phyloP scores from a whole-genome alignment of 2,797 vertebrate species.

The Catharus ustulatus region DNA sequence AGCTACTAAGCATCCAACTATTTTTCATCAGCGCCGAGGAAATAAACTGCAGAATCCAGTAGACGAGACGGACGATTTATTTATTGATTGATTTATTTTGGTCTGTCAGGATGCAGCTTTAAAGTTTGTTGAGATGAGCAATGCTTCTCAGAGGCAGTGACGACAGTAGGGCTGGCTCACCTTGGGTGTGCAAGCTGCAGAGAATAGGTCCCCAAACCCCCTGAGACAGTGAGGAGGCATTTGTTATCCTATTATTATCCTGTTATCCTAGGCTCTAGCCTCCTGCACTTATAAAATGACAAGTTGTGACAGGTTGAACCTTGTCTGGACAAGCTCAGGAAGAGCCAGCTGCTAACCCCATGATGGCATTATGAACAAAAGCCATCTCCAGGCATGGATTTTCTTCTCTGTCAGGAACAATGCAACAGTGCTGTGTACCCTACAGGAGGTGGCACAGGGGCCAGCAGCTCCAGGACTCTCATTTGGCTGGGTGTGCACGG shows the following conservation, averaged over 20 bases:
- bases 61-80: slow-evolving; percentile 60
- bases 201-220: neutral
- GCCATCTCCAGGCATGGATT: neutral
- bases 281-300: neutral
- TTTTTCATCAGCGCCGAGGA: slow-evolving; percentile 62
- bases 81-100: slow-evolving; percentile 74
- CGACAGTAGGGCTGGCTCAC: neutral
- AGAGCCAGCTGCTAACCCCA: neutral
- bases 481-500: neutral
- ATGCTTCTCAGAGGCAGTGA: slow-evolving; percentile 35
- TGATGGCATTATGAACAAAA: neutral
- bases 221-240: neutral
- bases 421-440: neutral
- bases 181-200: slow-evolving; percentile 10
- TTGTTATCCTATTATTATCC: slow-evolving; percentile 35
- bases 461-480: neutral
- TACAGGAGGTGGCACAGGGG: neutral
- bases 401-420: neutral
- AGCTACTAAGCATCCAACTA: slow-evolving; percentile 71
- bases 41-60: slow-evolving; percentile 69
- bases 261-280: slow-evolving; percentile 8
- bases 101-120: slow-evolving; percentile 62
- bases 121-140: slow-evolving; percentile 47
- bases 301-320: neutral
- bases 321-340: neutral